These are phyloP conservation scores for Phallusia fumigata DNA, from an alignment of 23 tunicate genomes.

Conservation along the genomic window DNA sequence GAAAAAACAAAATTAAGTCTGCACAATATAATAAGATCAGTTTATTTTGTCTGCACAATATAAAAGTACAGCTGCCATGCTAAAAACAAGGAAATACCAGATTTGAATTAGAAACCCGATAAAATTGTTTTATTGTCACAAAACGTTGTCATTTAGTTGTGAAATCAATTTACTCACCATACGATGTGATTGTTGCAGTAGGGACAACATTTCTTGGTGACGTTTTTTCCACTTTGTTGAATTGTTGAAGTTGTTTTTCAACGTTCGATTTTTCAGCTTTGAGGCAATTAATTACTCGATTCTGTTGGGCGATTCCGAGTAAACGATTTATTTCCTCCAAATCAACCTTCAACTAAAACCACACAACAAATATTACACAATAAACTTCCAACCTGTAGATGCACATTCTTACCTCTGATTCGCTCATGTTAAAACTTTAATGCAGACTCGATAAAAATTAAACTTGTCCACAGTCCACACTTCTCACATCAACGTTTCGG, in stretches of 20 bases:
- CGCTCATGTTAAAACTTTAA: no score
- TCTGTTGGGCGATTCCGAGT: conserved; percentile 25
- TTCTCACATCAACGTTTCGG: no score
- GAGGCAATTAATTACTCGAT: conserved; percentile 23
- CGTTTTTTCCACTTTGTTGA: background rate
- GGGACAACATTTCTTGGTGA: conserved; percentile 38
- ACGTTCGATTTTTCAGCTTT: conserved; percentile 29
- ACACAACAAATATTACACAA: no score
- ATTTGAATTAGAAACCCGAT: background rate
- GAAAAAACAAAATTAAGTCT: background rate
- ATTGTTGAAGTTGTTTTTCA: conserved; percentile 37
- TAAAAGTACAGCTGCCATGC: no score
- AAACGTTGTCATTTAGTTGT: no score
- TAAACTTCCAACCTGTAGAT: no score
- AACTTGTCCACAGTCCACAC: no score
- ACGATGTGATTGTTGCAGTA: conserved; percentile 64
- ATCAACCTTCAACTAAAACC: conserved; percentile 33
- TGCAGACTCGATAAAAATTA: no score
- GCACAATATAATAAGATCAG: background rate
- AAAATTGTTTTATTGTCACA: background rate
- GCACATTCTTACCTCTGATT: no score
- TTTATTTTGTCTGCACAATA: background rate
- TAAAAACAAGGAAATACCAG: background rate
- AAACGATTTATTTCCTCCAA: conserved; percentile 38
- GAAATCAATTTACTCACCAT: conserved; percentile 22